phyloP scores from a whole-genome alignment of 2,797 vertebrate genomes.

The Podargus strigoides region DNA sequence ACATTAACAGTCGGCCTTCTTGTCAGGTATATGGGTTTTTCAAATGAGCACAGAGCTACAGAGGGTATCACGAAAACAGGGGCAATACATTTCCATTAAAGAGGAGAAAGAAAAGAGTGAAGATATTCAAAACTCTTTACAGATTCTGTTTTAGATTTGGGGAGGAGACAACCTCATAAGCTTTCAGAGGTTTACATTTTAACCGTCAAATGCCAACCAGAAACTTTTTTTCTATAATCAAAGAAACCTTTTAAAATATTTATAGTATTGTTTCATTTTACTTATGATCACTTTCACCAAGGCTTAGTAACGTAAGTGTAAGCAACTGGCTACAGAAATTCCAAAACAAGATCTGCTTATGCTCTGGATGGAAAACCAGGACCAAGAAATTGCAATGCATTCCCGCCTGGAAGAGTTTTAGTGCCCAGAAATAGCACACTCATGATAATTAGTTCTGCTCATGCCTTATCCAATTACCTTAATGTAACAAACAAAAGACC shows the following conservation, averaged over 20 bases:
- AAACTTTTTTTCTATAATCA: background rate
- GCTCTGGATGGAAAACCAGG: background rate
- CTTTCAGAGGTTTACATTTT: background rate
- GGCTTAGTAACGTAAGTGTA: background rate
- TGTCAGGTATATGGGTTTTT: background rate
- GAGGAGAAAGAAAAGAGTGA: background rate
- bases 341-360: background rate
- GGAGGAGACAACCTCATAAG: background rate
- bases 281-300: background rate
- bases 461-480: slow-evolving; percentile 42
- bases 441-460: slow-evolving; percentile 22
- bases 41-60: background rate
- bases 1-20: background rate
- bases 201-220: background rate
- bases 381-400: background rate
- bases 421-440: slow-evolving; percentile 12
- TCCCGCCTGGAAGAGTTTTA: background rate
- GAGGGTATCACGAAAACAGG: background rate
- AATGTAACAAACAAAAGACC: slow-evolving; percentile 33
- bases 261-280: background rate
- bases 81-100: background rate
- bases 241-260: background rate
- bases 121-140: background rate
- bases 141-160: background rate
- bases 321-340: background rate